A percentile compares a stretch with the other conserved stretches of the same genome.
Evolutionary conservation across 2,888 invertebrate genomes (phyloP).

Genomic region (Macaria liturata): DNA sequence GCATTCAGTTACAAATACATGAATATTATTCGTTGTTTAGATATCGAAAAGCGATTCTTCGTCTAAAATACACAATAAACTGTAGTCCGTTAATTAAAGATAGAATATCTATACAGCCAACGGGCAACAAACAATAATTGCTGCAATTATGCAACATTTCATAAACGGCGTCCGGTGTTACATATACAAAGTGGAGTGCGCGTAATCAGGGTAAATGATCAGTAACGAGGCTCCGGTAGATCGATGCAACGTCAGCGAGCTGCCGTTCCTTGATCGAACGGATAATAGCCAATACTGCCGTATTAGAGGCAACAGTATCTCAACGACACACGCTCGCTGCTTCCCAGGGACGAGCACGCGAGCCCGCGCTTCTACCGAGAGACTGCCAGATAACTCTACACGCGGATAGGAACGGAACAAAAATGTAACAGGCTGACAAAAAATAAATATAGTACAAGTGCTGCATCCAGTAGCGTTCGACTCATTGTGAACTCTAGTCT

Average conservation of each 20-base stretch:
- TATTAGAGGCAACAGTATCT: slow-evolving; percentile 18
- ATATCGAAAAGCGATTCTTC: no score
- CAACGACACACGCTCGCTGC: slow-evolving; percentile 2
- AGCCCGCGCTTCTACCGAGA: no score
- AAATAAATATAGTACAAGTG: no score
- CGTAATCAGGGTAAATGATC: slow-evolving; percentile 59
- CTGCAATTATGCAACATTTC: slow-evolving; percentile 50
- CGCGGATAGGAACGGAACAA: no score
- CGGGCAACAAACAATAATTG: slow-evolving; percentile 45
- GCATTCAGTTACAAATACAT: no score
- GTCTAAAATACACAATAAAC: no score
- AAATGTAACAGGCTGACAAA: no score
- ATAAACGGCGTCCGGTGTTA: slow-evolving; percentile 47
- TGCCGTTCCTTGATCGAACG: slow-evolving; percentile 48
- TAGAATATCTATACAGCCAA: slow-evolving; percentile 40
- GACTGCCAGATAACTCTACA: no score
- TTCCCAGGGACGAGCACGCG: no score
- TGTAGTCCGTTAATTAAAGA: slow-evolving; percentile 31
- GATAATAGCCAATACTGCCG: slow-evolving; percentile 50
- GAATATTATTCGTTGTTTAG: neutral
- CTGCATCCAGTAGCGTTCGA: no score
- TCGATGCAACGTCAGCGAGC: slow-evolving; percentile 56
- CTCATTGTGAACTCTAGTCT: no score
- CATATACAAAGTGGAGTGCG: slow-evolving; percentile 41
- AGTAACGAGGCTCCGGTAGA: slow-evolving; percentile 54